phyloP scores from a whole-genome alignment of 1,140 invertebrate species.

The Cherax destructor region DNA sequence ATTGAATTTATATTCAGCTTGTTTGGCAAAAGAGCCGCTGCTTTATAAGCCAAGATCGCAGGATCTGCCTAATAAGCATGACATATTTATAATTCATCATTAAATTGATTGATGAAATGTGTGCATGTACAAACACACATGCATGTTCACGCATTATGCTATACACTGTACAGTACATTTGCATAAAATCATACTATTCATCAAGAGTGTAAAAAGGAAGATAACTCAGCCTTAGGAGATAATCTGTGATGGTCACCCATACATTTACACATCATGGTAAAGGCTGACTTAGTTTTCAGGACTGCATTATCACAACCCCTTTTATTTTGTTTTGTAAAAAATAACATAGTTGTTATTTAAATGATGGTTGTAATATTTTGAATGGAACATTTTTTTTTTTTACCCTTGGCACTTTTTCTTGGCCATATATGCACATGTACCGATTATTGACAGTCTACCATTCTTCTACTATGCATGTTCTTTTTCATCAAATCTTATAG shows the following conservation, averaged over 20 bases:
- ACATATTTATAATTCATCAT: neutral
- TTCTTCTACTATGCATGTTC: neutral
- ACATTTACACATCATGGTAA: too few relatives aligned
- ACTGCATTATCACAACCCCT: neutral
- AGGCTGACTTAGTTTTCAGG: neutral
- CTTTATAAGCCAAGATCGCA: too few relatives aligned
- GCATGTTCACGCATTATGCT: neutral
- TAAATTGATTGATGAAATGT: neutral
- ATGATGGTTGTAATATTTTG: neutral
- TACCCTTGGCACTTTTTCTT: neutral
- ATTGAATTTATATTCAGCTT: too few relatives aligned
- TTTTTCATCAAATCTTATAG: neutral
- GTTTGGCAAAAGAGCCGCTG: too few relatives aligned
- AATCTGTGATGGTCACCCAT: neutral
- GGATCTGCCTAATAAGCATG: too few relatives aligned
- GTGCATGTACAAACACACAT: neutral
- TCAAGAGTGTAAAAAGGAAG: neutral
- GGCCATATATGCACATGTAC: slow-evolving; percentile 8
- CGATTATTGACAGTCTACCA: slow-evolving; percentile 1
- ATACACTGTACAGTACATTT: neutral
- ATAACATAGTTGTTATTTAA: neutral
- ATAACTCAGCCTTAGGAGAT: neutral
- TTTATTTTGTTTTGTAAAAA: neutral
- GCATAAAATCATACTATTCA: neutral
- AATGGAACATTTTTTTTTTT: neutral